Evolutionary conservation across 1,140 invertebrate species (phyloP), one percentile per base, ranked within the genome.

Genomic region (Dinothrombium tinctorium): DNA sequence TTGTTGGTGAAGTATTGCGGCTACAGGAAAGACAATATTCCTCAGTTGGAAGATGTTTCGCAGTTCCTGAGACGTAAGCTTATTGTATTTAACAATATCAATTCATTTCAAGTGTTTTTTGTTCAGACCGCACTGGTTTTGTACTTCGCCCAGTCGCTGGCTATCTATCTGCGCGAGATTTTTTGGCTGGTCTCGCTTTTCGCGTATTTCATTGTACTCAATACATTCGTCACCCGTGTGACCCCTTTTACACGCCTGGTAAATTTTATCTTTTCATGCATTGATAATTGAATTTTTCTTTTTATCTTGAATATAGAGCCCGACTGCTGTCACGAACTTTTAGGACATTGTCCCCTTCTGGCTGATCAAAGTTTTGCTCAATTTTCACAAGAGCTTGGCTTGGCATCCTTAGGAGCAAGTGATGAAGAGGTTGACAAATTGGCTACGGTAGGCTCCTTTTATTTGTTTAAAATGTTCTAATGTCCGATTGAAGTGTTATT

Each of bases 241-340:
- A 95, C 67, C 92, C 92, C 0, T 89, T 96, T 57, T 98, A 99
- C 56, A 95, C 92, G 1, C 92, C 92, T 0, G 90, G 83, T 90
- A 65, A 28, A 4, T 38, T 24, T 37, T 37, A 40, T n/a, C n/a
- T 35, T 28, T 25, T 33, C 8, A 32, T 48, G 29, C 15, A 41
- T 38, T 12, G 15, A 19, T 17, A 15, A 20, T 19, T 41, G 14
- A 23, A 44, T 5, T 17, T 33, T 38, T 35, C 4, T 4, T 41
- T 43, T 20, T 25, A 17, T 28, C 29, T 23, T n/a, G n/a, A n/a
- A n/a, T n/a, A n/a, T 22, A 22, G 32, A 33, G 14, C 42, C 43
- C 2, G 47, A 49, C 45, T 46, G 40, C 22, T 92, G 86, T 54
- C 92, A 99, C 53, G 92, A 99, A 57, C 66, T 98, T 1, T 58